Percentiles rank a stretch among this genome's conserved stretches.
phyloP scores from a whole-genome alignment of 2,888 invertebrate species.

The Tupiocoris notatus region DNA sequence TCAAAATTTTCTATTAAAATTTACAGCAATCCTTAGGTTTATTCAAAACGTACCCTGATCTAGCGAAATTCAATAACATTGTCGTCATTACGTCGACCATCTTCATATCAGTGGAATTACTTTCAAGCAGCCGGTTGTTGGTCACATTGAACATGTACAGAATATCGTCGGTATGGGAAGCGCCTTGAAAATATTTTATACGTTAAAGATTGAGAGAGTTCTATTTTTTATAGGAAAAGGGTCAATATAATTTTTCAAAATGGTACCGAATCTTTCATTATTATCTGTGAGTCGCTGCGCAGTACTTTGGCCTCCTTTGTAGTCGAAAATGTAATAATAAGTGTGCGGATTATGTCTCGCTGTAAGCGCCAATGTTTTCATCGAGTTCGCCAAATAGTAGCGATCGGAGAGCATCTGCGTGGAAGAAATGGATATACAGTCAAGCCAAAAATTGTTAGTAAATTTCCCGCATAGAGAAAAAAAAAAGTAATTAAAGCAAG shows the following conservation, averaged over 20 bases:
- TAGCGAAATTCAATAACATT: slow-evolving; percentile 36
- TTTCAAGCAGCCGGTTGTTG: slow-evolving; percentile 8
- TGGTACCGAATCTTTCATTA: not conserved
- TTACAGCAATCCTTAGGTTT: not conserved
- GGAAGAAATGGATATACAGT: too few relatives aligned
- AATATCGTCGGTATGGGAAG: slow-evolving; percentile 43
- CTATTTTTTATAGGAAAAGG: too few relatives aligned
- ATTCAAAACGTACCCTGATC: slow-evolving; percentile 35
- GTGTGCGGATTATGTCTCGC: slow-evolving; percentile 29
- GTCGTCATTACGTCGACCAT: slow-evolving; percentile 43
- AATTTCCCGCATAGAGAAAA: too few relatives aligned
- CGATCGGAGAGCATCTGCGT: slow-evolving; percentile 40
- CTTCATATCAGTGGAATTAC: slow-evolving; percentile 7
- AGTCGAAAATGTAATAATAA: slow-evolving; percentile 42
- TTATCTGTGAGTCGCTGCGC: not conserved
- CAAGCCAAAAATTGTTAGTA: too few relatives aligned
- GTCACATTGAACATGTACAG: slow-evolving; percentile 36
- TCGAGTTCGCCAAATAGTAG: slow-evolving; percentile 17
- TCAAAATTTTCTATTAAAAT: not conserved
- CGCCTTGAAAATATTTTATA: too few relatives aligned
- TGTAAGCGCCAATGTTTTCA: slow-evolving; percentile 21
- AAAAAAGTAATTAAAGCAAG: too few relatives aligned
- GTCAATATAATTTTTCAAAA: too few relatives aligned
- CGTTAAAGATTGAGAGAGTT: not conserved
- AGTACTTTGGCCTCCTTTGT: slow-evolving; percentile 23